Percentiles rank a stretch among this genome's conserved stretches.
Evolutionary conservation across 2,113 vertebrate genomes (phyloP).

Genomic region (Emydocephalus ijimae): DNA sequence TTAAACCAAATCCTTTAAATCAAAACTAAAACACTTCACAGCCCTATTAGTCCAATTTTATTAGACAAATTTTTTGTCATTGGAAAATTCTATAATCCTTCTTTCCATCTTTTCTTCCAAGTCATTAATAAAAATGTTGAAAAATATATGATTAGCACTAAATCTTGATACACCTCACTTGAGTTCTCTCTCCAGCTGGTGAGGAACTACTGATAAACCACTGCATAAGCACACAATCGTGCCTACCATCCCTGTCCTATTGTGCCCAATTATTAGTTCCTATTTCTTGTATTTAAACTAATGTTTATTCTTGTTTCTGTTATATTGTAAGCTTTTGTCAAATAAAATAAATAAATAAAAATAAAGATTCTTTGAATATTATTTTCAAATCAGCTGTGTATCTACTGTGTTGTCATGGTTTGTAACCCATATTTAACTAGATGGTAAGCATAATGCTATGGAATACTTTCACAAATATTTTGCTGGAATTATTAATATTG

Average conservation of each 20-base stretch:
- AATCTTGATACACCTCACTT: background rate
- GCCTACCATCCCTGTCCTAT: no score
- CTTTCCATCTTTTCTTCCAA: background rate
- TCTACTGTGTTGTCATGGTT: background rate
- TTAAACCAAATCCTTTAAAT: background rate
- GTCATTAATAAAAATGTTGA: background rate
- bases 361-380: background rate
- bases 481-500: background rate
- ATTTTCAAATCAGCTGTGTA: background rate
- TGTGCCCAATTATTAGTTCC: no score
- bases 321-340: no score
- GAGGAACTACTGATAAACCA: background rate
- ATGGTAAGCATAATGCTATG: background rate
- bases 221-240: no score
- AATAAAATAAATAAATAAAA: no score
- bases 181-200: background rate
- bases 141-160: background rate
- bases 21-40: background rate
- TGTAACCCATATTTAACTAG: background rate
- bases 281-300: no score
- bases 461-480: background rate
- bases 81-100: background rate
- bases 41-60: background rate
- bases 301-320: no score
- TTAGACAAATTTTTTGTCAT: background rate